Conservation (phyloP, 2,113 vertebrate species). For the Macaca mulatta region DNA sequence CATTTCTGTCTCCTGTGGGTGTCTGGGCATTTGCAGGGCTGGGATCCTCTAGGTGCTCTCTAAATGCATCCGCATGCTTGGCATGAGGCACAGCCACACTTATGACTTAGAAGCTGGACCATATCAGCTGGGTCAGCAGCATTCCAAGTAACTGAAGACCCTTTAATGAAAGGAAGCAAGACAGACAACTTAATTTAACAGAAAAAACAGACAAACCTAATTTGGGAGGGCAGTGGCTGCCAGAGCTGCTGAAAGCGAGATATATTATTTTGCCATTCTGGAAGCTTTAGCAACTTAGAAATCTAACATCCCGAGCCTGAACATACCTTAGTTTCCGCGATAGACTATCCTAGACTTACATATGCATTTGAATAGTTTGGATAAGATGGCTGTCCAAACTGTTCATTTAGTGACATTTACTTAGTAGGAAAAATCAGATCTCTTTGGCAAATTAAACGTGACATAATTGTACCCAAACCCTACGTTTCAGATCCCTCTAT, state of each 20-base stretch:
- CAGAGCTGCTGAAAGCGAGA: not conserved
- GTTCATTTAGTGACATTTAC: not conserved
- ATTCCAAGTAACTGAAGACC: constrained; percentile 6
- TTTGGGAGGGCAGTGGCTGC: not conserved
- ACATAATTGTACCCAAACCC: not conserved
- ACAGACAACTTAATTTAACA: constrained; percentile 39
- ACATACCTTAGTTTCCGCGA: not conserved
- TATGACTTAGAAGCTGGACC: not conserved
- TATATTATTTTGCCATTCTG: constrained; percentile 31
- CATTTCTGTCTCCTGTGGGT: not conserved
- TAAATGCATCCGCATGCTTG: not conserved
- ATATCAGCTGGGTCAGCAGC: not conserved
- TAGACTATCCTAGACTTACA: not conserved
- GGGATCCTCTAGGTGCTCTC: not conserved
- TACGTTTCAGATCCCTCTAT: not conserved
- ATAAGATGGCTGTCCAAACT: not conserved
- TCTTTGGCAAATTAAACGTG: not conserved
- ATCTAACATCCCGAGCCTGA: not conserved
- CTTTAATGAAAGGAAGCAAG: constrained; percentile 43
- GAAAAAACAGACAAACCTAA: not conserved
- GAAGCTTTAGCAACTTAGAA: constrained; percentile 36
- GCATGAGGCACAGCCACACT: not conserved
- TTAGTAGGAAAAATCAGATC: not conserved
- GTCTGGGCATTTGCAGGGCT: not conserved
- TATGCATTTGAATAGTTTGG: not conserved